Conservation (phyloP, 2,888 invertebrate genomes). For the Artemia sinica region DNA sequence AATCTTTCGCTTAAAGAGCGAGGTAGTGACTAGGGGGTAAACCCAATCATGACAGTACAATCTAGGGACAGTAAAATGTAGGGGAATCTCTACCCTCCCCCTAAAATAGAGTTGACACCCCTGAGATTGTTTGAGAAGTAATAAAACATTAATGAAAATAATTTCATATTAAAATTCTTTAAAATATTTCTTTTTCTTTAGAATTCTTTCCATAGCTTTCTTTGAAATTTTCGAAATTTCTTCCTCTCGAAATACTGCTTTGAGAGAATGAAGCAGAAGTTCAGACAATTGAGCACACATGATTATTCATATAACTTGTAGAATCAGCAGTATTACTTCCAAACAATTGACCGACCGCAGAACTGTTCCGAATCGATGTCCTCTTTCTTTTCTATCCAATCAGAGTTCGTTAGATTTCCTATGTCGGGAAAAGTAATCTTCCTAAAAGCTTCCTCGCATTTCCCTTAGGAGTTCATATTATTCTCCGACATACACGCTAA, state of each 20-base stretch:
- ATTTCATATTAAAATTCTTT: no score
- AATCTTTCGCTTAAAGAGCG: no score
- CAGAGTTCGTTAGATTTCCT: constrained; percentile 1
- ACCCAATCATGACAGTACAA: no score
- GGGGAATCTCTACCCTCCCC: no score
- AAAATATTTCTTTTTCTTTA: no score
- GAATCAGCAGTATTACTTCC: constrained; percentile 13
- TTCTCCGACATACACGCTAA: constrained; percentile 2
- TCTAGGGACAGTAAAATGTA: no score
- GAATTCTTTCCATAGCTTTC: no score
- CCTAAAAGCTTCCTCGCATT: constrained; percentile 10
- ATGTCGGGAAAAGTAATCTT: constrained; percentile 13
- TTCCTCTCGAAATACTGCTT: neutral
- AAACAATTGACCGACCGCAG: constrained; percentile 9
- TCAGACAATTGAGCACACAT: constrained; percentile 6
- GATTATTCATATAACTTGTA: constrained; percentile 11
- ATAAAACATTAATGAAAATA: no score
- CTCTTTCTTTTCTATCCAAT: constrained; percentile 6
- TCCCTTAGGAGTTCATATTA: neutral
- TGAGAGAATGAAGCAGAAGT: neutral
- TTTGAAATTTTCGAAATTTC: no score
- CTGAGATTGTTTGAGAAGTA: no score
- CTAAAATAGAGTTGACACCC: no score
- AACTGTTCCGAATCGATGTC: neutral
- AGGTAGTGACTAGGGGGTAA: no score